phyloP scores from a whole-genome alignment of 2,888 invertebrate species.

The Hymenopus coronatus region DNA sequence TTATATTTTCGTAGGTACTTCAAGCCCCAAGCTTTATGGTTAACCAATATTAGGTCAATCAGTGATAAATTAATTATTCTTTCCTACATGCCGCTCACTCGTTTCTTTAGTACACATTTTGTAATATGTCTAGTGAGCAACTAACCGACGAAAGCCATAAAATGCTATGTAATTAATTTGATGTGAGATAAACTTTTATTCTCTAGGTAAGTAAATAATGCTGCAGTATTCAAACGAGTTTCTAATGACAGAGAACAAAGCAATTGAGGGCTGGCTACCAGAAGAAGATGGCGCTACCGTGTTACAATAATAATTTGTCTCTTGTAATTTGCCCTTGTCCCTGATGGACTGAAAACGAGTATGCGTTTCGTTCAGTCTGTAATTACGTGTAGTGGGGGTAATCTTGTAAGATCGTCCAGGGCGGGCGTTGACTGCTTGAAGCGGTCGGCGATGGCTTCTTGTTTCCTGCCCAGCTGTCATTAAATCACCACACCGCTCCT shows the following conservation, averaged over 20 bases:
- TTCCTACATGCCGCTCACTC: too few relatives aligned
- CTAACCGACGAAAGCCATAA: too few relatives aligned
- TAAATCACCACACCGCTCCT: neutral
- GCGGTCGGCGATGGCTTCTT: neutral
- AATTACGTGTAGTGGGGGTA: neutral
- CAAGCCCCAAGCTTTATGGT: too few relatives aligned
- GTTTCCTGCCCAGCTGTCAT: neutral
- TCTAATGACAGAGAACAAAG: neutral
- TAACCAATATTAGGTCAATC: too few relatives aligned
- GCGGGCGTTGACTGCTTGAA: neutral
- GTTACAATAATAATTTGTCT: neutral
- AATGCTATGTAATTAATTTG: too few relatives aligned
- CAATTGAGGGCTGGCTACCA: neutral
- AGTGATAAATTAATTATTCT: too few relatives aligned
- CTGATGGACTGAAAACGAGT: neutral
- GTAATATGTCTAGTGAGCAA: too few relatives aligned
- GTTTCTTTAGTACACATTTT: too few relatives aligned
- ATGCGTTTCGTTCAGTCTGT: neutral
- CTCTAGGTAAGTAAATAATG: neutral
- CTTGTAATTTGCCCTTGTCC: neutral
- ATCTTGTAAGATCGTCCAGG: neutral
- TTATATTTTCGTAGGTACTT: too few relatives aligned
- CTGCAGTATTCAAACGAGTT: neutral
- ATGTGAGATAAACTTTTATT: too few relatives aligned
- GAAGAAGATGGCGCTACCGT: neutral